Base-by-base conservation (phyloP, 2,888 invertebrate species). In the Chydorus sphaericus region DNA sequence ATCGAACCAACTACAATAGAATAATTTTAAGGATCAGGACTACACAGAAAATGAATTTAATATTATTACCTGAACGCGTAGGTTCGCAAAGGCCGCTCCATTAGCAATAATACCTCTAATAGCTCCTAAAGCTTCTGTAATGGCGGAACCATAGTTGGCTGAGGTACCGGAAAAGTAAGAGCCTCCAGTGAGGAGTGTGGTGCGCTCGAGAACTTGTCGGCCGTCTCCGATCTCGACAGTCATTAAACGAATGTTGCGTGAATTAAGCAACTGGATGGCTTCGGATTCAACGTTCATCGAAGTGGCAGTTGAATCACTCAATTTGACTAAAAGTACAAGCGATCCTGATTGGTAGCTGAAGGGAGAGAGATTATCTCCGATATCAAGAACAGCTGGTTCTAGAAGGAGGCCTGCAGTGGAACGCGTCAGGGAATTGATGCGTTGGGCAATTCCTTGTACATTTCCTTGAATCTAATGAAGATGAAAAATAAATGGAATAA, bases 261-360 rank as follows among this genome's bases (percentile, higher is more conserved):
- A 52, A 52, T 33, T 36, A 11, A 52, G 52, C 16, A 52, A 52
- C 11, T 52, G 52, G n/a, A 14, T n/a, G 10, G 36, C 52, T 29
- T 52, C 33, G 1, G 36, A 36, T 52, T 52, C 36, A 14, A 26
- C 36, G 23, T 33, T 33, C 52, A 52, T 36, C 5, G 16, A 8
- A 2, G 11, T 7, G 5, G 8, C 23, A 4, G 33, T 33, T 8
- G 33, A 14, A 1, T 31, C 33, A n/a, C 33, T 36, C 23, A 52
- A 20, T 52, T 52, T 52, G n/a, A 52, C 36, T n/a, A 52, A 4
- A 5, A 52, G 20, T 8, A 33, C 52, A 5, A 36, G 18, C 7
- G 52, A 52, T 7, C 52, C 52, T 5, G 52, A 31, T 26, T 36
- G 18, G 33, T 52, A 26, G 18, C 36, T 52, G 7, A 36, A 52